Evolutionary conservation across 1,140 invertebrate species (phyloP), one percentile per base, ranked within the genome.

Genomic region (Cydia splendana): DNA sequence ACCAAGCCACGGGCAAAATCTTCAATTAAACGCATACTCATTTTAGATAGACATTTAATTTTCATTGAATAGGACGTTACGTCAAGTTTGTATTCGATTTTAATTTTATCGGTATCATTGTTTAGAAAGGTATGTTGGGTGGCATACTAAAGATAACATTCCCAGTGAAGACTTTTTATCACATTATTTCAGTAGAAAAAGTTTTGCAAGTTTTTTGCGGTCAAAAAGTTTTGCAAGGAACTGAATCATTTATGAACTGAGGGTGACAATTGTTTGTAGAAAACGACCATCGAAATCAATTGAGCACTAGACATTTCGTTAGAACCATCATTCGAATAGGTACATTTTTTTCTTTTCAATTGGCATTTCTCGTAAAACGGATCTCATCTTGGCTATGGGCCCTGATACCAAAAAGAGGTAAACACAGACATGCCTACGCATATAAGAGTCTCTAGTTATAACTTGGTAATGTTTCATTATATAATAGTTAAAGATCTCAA

Each of bases 11-110:
- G 28, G 76, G 73, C 79, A 77, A 84, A 80, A 81, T 82, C 78
- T 79, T 84, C 83, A 86, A 86, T 86, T 86, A 86, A 83, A 80
- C n/a, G 74, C 24, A 75, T 75, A 24, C 20, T 74, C 5, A 38
- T 69, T 69, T 34, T n/a, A 65, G 24, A 69, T 69, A n/a, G 67
- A 71, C 67, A 71, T 24, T 18, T 28, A 75, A 75, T 75, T 75
- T 75, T 75, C 53, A 75, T 53, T 75, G 42, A 75, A 75, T 51
- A 20, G 45, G 12, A 48, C 74, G 7, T 51, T 75, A 28, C 57
- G 18, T 62, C 57, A 24, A 24, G 57, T 24, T 62, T 12, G 7
- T 24, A 62, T 62, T 24, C 20, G 57, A 24, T 62, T 62, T 62
- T 62, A 62, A 62, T 20, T 62, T 62, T n/a, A 24, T 20, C n/a